These are phyloP conservation scores for Glyptemys insculpta DNA, from an alignment of 2,797 vertebrate genomes.

Conservation along the genomic window DNA sequence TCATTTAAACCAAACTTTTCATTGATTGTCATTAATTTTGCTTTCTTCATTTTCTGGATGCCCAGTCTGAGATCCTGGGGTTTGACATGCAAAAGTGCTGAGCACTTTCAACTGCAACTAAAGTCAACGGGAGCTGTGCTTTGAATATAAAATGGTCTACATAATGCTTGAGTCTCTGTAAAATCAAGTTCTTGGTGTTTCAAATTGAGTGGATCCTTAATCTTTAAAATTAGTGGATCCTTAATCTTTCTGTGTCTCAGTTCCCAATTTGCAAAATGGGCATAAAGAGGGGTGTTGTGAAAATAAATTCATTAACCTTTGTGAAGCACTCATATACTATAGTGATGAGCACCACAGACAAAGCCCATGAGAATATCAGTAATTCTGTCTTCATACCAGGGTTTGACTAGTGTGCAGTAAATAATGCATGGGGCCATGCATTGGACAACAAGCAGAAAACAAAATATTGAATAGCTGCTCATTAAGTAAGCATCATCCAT, in stretches of 20 bases:
- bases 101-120: background rate
- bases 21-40: background rate
- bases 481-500: background rate
- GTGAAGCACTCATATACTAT: too few relatives aligned
- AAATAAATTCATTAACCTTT: too few relatives aligned
- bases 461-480: too few relatives aligned
- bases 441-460: too few relatives aligned
- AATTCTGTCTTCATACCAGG: too few relatives aligned
- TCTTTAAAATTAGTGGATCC: too few relatives aligned
- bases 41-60: background rate
- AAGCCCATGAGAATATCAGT: too few relatives aligned
- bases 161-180: background rate
- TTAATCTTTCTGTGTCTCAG: background rate
- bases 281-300: too few relatives aligned
- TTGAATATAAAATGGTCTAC: background rate
- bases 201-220: background rate
- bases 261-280: background rate
- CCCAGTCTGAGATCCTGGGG: background rate
- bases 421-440: too few relatives aligned
- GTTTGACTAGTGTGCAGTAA: too few relatives aligned
- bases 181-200: background rate
- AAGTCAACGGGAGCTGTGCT: background rate
- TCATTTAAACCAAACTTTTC: background rate
- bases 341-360: too few relatives aligned
- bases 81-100: background rate